Percentiles rank a stretch among this genome's conserved stretches.
These are phyloP conservation scores for Poecilia velifera DNA, from an alignment of 2,797 vertebrate genomes.

Conservation along the genomic window DNA sequence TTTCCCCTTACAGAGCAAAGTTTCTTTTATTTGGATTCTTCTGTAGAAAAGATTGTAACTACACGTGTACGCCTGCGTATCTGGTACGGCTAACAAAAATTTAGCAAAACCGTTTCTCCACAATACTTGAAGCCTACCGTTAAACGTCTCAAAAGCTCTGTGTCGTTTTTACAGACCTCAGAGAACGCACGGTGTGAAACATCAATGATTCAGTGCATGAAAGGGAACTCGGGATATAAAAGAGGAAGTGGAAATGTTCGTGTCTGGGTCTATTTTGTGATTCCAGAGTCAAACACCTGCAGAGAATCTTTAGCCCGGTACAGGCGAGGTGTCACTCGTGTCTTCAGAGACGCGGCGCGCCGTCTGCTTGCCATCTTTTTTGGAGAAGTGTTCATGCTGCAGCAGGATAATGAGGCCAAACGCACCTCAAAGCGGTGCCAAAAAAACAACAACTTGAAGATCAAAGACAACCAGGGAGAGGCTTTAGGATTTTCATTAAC, in stretches of 20 bases:
- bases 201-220: neutral
- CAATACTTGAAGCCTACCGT: neutral
- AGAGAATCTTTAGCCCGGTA: neutral
- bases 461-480: constrained; percentile 17
- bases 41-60: neutral
- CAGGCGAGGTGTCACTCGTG: neutral
- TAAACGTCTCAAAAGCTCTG: neutral
- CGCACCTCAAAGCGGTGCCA: constrained; percentile 8
- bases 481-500: constrained; percentile 14
- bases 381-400: constrained; percentile 8
- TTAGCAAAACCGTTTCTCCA: neutral
- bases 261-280: neutral
- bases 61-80: neutral
- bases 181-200: neutral
- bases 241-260: neutral
- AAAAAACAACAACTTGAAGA: constrained; percentile 3
- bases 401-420: constrained; percentile 22
- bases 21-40: neutral
- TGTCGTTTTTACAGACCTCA: neutral
- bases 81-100: neutral
- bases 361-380: constrained; percentile 7
- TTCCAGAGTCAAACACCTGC: constrained; percentile 10
- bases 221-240: neutral
- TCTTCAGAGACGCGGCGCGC: neutral
- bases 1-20: neutral